Base-by-base conservation (phyloP, 2,888 invertebrate genomes). In the Tridacna crocea region DNA sequence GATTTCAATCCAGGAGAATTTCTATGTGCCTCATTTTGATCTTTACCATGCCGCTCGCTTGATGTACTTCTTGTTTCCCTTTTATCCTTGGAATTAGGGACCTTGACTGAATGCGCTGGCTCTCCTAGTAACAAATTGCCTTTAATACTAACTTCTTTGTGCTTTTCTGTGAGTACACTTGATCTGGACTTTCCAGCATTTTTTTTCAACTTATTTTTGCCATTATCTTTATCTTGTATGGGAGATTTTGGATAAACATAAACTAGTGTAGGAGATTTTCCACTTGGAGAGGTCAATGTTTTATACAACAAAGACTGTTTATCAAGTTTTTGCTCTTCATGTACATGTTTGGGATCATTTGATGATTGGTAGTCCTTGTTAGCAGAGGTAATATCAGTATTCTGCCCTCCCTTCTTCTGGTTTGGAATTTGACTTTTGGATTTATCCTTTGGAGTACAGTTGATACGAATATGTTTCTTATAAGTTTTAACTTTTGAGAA, bases 401-500 rank as follows among this genome's bases (percentile, higher is more conserved):
- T 70, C 19, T 63, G 12, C n/a, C 19, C 60, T 51, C 22, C n/a
- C 10, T 51, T 48, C 24, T 77, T 72, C 10, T 46, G 26, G 22
- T 58, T 36, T 26, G 27, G 19, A 6, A 73, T 74, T 73, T 73
- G 78, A 68, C 76, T 66, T 36, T 36, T 66, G 0, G 51, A 24
- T 22, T 22, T 70, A 11, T 6, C 63, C 27, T 58, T 73, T 11
- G 36, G 58, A 65, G 24, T 26, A 68, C 68, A 68, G 12, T 24
- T 70, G 2, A 24, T 15, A 24, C 15, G 22, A 13, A 68, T 75
- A 73, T 85, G 84, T 58, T 76, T 51, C 22, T 27, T 51, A 61
- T 75, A 85, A 47, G 77, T 82, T 66, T 75, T 80, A 0, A 72
- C 75, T 77, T 82, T 85, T 74, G 82, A 85, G 48, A 72, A 85